phyloP scores from a whole-genome alignment of 2,888 invertebrate genomes.

The Sclerodermus sp. region DNA sequence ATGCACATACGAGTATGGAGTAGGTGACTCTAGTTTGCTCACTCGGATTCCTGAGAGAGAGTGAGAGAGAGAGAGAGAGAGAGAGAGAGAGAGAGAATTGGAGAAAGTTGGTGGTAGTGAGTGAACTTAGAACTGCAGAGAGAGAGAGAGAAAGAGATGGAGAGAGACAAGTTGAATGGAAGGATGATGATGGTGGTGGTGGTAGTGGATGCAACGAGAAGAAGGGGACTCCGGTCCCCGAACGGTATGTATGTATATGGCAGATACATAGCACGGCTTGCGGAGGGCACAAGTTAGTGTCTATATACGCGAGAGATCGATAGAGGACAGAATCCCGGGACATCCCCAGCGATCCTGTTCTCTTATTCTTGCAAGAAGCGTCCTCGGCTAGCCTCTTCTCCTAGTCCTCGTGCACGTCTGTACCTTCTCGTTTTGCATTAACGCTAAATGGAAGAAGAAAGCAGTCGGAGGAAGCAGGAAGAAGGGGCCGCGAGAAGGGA shows the following conservation, averaged over 20 bases:
- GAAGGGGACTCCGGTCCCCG: background rate
- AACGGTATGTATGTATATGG: constrained; percentile 29
- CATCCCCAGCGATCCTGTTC: constrained; percentile 57
- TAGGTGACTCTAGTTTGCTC: too few relatives aligned
- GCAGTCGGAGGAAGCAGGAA: constrained; percentile 9
- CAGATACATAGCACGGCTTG: constrained; percentile 49
- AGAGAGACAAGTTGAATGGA: background rate
- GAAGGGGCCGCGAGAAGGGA: constrained; percentile 8
- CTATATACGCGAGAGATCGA: constrained; percentile 54
- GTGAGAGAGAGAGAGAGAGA: background rate
- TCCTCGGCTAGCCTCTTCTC: constrained; percentile 44
- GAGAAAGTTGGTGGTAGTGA: constrained; percentile 5
- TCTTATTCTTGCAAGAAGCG: constrained; percentile 57
- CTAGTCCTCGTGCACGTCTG: constrained; percentile 30
- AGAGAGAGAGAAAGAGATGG: constrained; percentile 1
- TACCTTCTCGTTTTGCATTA: constrained; percentile 38
- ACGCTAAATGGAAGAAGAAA: constrained; percentile 11
- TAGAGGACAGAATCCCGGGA: constrained; percentile 57
- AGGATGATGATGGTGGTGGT: constrained; percentile 4
- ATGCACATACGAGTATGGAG: too few relatives aligned
- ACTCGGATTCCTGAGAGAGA: too few relatives aligned
- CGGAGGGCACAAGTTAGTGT: constrained; percentile 54
- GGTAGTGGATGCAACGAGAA: constrained; percentile 8
- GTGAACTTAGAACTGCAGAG: constrained; percentile 1
- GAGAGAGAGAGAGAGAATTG: background rate